Evolutionary conservation across 2,797 vertebrate species (phyloP).

Genomic region (Sebastes glaucus): DNA sequence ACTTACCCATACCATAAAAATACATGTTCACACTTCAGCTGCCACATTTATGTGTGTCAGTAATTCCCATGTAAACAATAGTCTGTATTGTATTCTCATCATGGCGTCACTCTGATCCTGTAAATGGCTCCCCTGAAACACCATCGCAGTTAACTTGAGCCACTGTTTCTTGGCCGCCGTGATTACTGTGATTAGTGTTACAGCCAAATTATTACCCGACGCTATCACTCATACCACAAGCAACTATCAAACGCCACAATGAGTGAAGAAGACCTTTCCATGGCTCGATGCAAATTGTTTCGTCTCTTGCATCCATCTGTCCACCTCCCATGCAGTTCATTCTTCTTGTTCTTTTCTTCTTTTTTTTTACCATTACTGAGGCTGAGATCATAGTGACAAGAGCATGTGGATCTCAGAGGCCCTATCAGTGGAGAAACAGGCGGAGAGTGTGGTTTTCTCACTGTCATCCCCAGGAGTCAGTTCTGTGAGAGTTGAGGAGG

Average conservation of each 20-base stretch:
- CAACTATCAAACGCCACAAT: conserved; percentile 16
- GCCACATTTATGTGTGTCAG: conserved; percentile 3
- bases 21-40: not conserved
- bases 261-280: conserved; percentile 35
- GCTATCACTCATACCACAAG: conserved; percentile 28
- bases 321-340: conserved; percentile 40
- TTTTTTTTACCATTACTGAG: conserved; percentile 35
- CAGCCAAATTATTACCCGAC: conserved; percentile 43
- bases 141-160: conserved; percentile 23
- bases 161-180: conserved; percentile 37
- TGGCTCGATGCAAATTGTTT: conserved; percentile 41
- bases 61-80: conserved; percentile 41
- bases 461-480: conserved; percentile 44
- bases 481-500: conserved; percentile 65
- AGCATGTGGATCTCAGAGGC: conserved; percentile 49
- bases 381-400: conserved; percentile 55
- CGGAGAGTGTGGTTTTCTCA: conserved; percentile 55
- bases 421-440: conserved; percentile 56
- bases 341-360: not conserved
- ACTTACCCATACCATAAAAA: conserved; percentile 13
- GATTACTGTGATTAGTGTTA: conserved; percentile 42
- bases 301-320: conserved; percentile 48
- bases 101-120: conserved; percentile 50
- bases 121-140: conserved; percentile 57
- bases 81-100: conserved; percentile 23